Conservation (phyloP, 2,113 vertebrate genomes). For the Thryonomys swinderianus region DNA sequence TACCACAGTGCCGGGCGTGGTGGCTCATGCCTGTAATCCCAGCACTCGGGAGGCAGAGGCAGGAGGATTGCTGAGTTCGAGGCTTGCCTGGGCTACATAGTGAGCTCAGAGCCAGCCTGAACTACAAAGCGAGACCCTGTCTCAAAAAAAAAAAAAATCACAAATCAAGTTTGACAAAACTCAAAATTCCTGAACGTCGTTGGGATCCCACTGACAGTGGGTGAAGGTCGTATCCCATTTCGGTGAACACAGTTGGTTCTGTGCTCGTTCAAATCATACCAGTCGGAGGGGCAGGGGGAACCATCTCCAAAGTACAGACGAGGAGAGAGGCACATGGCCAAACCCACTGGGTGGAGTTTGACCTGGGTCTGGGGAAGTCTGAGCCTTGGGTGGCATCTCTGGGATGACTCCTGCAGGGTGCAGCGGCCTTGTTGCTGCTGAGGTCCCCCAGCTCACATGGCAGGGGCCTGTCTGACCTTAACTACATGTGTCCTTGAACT, state of each 20-base stretch:
- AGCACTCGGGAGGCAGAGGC: too few relatives aligned
- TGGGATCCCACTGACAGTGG: conserved; percentile 35
- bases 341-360: background rate
- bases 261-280: conserved; percentile 55
- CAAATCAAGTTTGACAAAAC: conserved; percentile 42
- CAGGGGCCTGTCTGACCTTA: background rate
- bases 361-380: accelerated
- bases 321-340: background rate
- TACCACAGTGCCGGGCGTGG: too few relatives aligned
- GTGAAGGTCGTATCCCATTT: conserved; percentile 17
- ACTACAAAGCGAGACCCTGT: too few relatives aligned
- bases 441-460: background rate
- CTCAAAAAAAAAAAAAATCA: too few relatives aligned
- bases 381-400: background rate
- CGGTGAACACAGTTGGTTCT: conserved; percentile 55
- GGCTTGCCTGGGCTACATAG: too few relatives aligned
- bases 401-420: accelerated
- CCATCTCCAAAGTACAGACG: too few relatives aligned
- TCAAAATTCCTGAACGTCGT: conserved; percentile 27
- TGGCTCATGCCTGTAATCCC: too few relatives aligned
- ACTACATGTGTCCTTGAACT: background rate
- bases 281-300: too few relatives aligned
- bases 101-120: too few relatives aligned
- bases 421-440: background rate
- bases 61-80: too few relatives aligned